Base-by-base conservation (phyloP, 2,797 vertebrate genomes). In the Balearica regulorum region DNA sequence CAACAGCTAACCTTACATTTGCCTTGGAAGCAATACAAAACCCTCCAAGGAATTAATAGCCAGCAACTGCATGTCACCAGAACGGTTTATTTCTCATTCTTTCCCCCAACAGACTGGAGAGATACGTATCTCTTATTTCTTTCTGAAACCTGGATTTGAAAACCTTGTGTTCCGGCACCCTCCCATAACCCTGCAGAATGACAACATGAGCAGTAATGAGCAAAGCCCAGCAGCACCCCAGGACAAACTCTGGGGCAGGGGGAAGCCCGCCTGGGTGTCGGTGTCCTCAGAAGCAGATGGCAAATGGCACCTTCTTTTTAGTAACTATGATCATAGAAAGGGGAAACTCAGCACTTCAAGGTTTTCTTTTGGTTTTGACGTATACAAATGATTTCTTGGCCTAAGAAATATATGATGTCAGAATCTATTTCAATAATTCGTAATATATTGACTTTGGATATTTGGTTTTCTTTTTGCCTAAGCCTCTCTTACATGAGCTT, bases 11-110 rank as follows among this genome's bases (percentile, higher is more conserved):
- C 86, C 87, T 84, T 73, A 33, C 64, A 93, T 96, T 96, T 96
- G 86, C 83, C 60, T 95, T 95, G 93, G 91, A 95, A 95, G 83
- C 70, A 73, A 89, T 70, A 84, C 90, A 82, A 89, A 82, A 87
- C 90, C 60, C 94, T 94, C 90, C 55, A 70, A 92, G 83, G 93
- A 95, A 93, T 95, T 88, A 94, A 87, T 48, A 93, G 86, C 71
- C 81, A 68, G 81, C 80, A 94, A 94, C 83, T 94, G 77, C 66
- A 79, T 82, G 85, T 94, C 80, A 92, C 83, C 77, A 70, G 24
- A 91, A 82, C 58, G 41, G 80, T 95, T 96, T 90, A 77, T 84
- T 95, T 95, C 85, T 96, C 64, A 68, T 93, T 95, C 88, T 88
- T 73, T 85, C 26, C 29, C 46, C 73, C 83, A 73, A 29, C 37